Evolutionary conservation across 2,888 invertebrate species (phyloP).

Genomic region (Dolichomitus sp.): DNA sequence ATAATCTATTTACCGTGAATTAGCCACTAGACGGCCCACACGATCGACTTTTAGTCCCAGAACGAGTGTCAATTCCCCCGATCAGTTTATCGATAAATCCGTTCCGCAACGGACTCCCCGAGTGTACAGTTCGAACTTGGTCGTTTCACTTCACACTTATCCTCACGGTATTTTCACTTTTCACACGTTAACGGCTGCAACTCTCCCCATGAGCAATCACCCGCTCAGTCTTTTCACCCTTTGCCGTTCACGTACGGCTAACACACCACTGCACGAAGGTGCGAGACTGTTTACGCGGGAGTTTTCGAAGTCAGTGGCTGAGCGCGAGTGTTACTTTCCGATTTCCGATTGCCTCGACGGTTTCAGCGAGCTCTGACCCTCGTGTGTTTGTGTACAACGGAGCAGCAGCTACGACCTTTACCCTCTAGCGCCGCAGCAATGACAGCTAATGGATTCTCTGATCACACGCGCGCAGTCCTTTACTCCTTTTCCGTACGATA

Average conservation of each 20-base stretch:
- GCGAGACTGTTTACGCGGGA: slow-evolving; percentile 33
- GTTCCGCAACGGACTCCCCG: not conserved
- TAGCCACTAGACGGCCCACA: not conserved
- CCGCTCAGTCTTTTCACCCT: not conserved
- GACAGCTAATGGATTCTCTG: slow-evolving; percentile 26
- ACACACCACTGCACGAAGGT: not conserved
- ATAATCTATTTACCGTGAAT: slow-evolving; percentile 9
- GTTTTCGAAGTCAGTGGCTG: not conserved
- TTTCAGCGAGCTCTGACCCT: not conserved
- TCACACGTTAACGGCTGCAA: not conserved
- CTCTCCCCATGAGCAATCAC: not conserved
- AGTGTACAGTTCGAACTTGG: not conserved
- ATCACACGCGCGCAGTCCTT: slow-evolving; percentile 22
- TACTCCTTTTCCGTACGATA: not conserved
- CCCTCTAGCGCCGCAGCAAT: not conserved
- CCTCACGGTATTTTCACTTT: not conserved
- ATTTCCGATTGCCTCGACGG: slow-evolving; percentile 11
- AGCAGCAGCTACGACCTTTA: not conserved
- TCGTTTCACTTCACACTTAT: slow-evolving; percentile 11
- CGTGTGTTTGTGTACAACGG: not conserved
- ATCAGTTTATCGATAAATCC: slow-evolving; percentile 17
- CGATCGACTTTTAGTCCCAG: slow-evolving; percentile 6
- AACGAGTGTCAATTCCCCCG: not conserved
- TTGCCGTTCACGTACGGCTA: not conserved
- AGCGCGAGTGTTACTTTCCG: not conserved